Base-by-base conservation (phyloP, 2,888 invertebrate genomes). In the Lycaena phlaeas region DNA sequence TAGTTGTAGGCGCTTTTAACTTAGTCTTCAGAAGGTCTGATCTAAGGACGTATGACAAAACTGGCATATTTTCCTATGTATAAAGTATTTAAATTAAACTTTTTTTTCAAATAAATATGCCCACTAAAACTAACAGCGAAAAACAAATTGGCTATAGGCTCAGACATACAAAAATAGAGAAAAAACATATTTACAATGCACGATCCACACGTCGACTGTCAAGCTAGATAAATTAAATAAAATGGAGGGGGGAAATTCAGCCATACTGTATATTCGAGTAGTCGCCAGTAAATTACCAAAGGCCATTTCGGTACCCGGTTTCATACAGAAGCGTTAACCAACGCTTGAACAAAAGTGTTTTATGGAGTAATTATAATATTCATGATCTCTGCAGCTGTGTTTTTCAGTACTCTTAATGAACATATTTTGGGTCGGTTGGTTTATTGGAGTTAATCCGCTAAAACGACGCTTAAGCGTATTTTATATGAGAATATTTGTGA, bases 221-320 rank as follows among this genome's bases (percentile, higher is more conserved):
- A 14, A 38, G 48, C 39, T 48, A 50, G 48, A 48, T 50, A 50
- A 51, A 46, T 51, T 50, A 51, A 48, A 48, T 45, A 44, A 49
- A 48, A 42, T 38, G 27, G 29, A n/a, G 42, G 43, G 40, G 44
- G 27, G 45, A 49, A 46, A 45, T 42, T 43, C 43, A 40, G 46
- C 30, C 11, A 12, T 30, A 39, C 25, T 6, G 39, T 31, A 40
- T 31, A 26, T 11, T 26, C 31, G 27, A 12, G 25, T 36, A 36
- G 10, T 41, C 30, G 36, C 30, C 44, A 30, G 45, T 48, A 48
- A 50, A 48, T 50, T 49, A 50, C 42, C 26, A 15, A 45, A 38
- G 44, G 34, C 42, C 40, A 43, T 44, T 44, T 48, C 41, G 41
- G 18, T 12, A 40, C 42, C 48, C 45, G 42, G 29, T 48, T 44